phyloP scores from a whole-genome alignment of 2,113 vertebrate genomes.

The Daphoenositta chrysoptera region DNA sequence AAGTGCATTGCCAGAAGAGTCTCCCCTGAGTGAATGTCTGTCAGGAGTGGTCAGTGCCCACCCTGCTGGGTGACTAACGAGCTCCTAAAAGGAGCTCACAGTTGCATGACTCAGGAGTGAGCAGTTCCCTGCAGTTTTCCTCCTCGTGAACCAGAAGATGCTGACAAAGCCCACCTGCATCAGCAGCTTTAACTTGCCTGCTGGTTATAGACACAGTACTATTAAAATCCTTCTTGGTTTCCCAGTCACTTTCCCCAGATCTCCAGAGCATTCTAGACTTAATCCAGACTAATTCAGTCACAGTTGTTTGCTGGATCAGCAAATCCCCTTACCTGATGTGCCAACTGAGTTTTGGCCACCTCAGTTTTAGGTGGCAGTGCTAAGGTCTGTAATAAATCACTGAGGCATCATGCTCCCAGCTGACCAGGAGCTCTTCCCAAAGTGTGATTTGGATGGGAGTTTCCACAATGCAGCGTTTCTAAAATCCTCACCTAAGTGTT shows the following conservation, averaged over 20 bases:
- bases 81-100: not conserved
- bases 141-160: not conserved
- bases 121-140: not conserved
- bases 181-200: not conserved
- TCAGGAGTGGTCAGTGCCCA: not conserved
- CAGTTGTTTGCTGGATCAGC: not conserved
- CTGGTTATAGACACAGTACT: not conserved
- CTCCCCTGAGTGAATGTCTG: not conserved
- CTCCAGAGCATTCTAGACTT: not conserved
- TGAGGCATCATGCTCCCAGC: not conserved
- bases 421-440: not conserved
- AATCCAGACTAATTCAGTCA: not conserved
- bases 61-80: not conserved
- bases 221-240: not conserved
- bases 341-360: not conserved
- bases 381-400: not conserved
- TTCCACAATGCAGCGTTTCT: fast-evolving
- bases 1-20: not conserved
- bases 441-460: not conserved
- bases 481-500: not conserved
- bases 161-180: not conserved
- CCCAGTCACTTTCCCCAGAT: not conserved
- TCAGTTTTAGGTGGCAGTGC: not conserved
- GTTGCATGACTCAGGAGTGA: not conserved
- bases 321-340: not conserved